A percentile compares a stretch with the other conserved stretches of the same genome.
Evolutionary conservation across 1,140 invertebrate species (phyloP).

Genomic region (Zaprionus inermis): DNA sequence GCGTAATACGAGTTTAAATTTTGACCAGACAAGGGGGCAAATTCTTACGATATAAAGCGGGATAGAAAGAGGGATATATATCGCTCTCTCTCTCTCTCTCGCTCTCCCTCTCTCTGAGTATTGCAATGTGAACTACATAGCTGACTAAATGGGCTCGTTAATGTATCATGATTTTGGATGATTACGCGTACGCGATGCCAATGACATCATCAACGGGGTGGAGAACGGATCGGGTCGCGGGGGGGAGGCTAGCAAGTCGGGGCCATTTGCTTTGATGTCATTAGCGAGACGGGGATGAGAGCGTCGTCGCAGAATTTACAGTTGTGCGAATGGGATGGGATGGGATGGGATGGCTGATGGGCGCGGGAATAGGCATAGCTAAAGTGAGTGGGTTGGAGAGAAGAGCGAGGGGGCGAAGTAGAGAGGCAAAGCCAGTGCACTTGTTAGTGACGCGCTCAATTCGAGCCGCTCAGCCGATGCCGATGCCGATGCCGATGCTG

Average conservation of each 20-base stretch:
- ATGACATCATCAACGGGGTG: conserved; percentile 58
- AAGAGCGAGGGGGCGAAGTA: not conserved
- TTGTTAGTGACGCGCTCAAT: conserved; percentile 15
- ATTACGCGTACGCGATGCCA: conserved; percentile 55
- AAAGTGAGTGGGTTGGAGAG: too few relatives aligned
- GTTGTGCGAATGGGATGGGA: conserved; percentile 34
- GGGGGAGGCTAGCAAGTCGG: not conserved
- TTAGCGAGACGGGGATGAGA: conserved; percentile 31
- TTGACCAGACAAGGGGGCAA: not conserved
- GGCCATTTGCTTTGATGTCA: conserved; percentile 63
- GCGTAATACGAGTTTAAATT: conserved; percentile 5
- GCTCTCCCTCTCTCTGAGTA: not conserved
- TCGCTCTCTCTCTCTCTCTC: too few relatives aligned
- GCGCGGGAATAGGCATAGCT: conserved; percentile 18
- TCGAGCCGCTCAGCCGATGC: conserved; percentile 1
- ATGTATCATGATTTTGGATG: conserved; percentile 50
- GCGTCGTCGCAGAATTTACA: conserved; percentile 56
- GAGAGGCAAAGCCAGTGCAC: conserved; percentile 2
- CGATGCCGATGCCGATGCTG: conserved; percentile 3
- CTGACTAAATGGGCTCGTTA: conserved; percentile 28
- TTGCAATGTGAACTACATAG: conserved; percentile 17
- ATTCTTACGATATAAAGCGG: too few relatives aligned
- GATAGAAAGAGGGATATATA: not conserved
- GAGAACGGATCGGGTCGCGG: not conserved
- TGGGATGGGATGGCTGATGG: not conserved